Conservation (phyloP, 2,797 vertebrate species). For the Galagoides demidoff region DNA sequence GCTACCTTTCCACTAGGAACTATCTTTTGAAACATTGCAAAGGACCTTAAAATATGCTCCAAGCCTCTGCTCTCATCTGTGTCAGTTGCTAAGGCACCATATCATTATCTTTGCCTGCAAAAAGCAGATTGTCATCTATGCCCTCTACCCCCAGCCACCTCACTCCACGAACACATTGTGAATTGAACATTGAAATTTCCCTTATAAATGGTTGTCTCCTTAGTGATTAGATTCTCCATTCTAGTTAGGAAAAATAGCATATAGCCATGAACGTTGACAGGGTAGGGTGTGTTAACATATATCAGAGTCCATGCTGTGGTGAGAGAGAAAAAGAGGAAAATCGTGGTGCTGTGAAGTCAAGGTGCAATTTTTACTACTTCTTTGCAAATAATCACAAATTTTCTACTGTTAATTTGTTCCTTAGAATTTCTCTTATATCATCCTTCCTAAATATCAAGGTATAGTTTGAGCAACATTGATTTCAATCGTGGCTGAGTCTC, state of each 20-base stretch:
- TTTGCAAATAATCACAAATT: neutral
- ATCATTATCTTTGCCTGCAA: neutral
- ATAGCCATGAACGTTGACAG: neutral
- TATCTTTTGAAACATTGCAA: conserved; percentile 13
- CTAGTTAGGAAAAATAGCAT: neutral
- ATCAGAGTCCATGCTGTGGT: neutral
- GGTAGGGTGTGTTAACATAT: neutral
- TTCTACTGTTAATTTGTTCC: neutral
- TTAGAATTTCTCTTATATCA: neutral
- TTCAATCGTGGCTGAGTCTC: neutral
- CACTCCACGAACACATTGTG: neutral
- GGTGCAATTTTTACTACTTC: neutral
- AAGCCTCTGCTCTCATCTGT: neutral
- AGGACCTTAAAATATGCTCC: neutral
- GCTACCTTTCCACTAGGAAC: neutral
- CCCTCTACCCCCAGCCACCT: neutral
- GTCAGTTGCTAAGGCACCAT: neutral
- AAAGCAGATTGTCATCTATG: neutral
- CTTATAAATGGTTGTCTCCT: neutral
- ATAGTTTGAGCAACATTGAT: neutral
- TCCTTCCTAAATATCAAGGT: neutral
- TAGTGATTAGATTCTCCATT: neutral
- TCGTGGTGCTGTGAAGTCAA: neutral
- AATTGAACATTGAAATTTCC: neutral
- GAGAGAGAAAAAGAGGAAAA: neutral